A percentile compares a stretch with the other conserved stretches of the same genome.
These are phyloP conservation scores for Cotesia congregata DNA, from an alignment of 2,888 invertebrate genomes.

Conservation along the genomic window DNA sequence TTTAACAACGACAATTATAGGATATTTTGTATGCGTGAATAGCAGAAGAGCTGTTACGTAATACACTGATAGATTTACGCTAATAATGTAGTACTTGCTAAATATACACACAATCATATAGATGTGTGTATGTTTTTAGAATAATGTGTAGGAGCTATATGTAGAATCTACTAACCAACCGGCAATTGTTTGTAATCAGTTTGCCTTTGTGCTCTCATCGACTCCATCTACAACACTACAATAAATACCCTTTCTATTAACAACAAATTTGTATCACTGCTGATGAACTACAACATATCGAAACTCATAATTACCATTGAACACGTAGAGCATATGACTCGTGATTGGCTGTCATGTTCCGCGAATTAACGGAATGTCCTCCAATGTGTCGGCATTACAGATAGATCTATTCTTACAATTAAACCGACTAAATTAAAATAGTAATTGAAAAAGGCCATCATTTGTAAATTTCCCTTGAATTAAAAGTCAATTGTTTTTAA, in stretches of 20 bases:
- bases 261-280: background rate
- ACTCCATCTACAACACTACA: background rate
- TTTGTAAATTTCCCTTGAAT: too few species aligned
- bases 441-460: too few species aligned
- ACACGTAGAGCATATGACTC: background rate
- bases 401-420: too few species aligned
- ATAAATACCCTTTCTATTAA: conserved; percentile 1
- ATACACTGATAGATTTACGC: conserved; percentile 40
- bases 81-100: conserved; percentile 4
- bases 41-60: conserved; percentile 36
- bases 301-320: background rate
- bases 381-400: background rate
- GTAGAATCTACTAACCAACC: background rate
- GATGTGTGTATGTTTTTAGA: conserved; percentile 13
- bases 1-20: conserved; percentile 45
- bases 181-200: background rate
- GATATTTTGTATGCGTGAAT: conserved; percentile 31
- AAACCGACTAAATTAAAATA: too few species aligned
- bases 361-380: background rate
- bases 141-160: background rate
- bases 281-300: background rate
- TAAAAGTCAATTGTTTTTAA: too few species aligned
- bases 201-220: background rate
- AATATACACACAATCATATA: background rate
- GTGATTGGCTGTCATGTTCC: background rate